Percentiles rank a stretch among this genome's conserved stretches.
Evolutionary conservation across 2,888 invertebrate species (phyloP).

Genomic region (Herminia tarsipennalis): DNA sequence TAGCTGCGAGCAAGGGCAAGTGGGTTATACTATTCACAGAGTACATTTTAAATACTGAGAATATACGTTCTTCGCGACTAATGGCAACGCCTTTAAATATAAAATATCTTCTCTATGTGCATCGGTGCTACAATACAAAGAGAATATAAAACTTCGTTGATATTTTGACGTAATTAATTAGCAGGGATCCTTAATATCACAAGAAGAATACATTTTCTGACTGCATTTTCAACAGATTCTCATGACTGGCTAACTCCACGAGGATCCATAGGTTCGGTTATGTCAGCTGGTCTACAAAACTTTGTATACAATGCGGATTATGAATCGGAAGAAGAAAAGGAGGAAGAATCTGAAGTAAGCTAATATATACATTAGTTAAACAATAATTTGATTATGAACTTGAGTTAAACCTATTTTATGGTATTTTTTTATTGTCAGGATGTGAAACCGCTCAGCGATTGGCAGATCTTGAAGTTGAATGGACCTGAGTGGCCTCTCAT

Average conservation of each 20-base stretch:
- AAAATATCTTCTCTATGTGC: too few species aligned
- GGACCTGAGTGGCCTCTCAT: slow-evolving; percentile 88
- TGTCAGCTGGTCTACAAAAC: slow-evolving; percentile 73
- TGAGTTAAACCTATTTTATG: too few species aligned
- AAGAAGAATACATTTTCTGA: too few species aligned
- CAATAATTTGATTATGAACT: not conserved
- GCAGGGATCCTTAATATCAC: too few species aligned
- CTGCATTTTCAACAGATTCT: slow-evolving; percentile 55
- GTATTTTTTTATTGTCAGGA: slow-evolving; percentile 45
- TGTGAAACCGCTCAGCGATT: slow-evolving; percentile 68
- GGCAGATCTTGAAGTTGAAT: slow-evolving; percentile 86
- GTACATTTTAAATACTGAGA: too few species aligned
- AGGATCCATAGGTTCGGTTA: slow-evolving; percentile 73
- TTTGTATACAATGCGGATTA: slow-evolving; percentile 70
- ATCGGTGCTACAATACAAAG: too few species aligned
- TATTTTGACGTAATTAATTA: too few species aligned
- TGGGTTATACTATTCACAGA: too few species aligned
- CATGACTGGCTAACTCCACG: slow-evolving; percentile 80
- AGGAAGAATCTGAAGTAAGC: slow-evolving; percentile 71
- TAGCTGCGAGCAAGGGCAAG: too few species aligned
- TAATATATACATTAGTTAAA: not conserved
- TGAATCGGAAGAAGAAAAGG: slow-evolving; percentile 62
- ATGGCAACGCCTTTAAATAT: too few species aligned
- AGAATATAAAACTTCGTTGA: too few species aligned
- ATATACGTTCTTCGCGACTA: too few species aligned